These are phyloP conservation scores for Sebastes variabilis DNA, from an alignment of 2,797 vertebrate species.

Conservation along the genomic window DNA sequence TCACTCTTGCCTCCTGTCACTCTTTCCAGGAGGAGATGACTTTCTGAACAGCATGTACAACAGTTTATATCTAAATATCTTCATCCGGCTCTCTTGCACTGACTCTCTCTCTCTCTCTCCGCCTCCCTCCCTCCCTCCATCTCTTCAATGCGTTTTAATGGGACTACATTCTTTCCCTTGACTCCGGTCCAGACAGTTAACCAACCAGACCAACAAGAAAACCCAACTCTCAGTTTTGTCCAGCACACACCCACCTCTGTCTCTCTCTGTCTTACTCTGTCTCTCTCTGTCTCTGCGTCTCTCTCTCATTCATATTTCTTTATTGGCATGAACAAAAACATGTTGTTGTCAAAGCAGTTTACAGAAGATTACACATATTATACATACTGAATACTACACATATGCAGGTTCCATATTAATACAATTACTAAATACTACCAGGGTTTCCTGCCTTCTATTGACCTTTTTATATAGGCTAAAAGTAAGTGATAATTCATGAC, in stretches of 20 bases:
- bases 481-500: not conserved
- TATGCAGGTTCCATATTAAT: too few relatives aligned
- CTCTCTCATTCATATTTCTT: not conserved
- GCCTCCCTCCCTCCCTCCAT: not conserved
- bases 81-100: not conserved
- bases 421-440: not conserved
- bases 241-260: conserved; percentile 25
- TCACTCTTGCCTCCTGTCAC: not conserved
- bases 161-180: conserved; percentile 62
- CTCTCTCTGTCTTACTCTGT: not conserved
- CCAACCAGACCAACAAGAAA: conserved; percentile 72
- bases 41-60: not conserved
- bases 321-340: not conserved
- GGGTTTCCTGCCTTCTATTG: not conserved
- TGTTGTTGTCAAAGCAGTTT: not conserved
- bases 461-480: not conserved
- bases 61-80: not conserved
- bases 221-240: conserved; percentile 17
- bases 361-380: not conserved
- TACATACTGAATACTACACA: too few relatives aligned
- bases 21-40: not conserved
- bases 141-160: conserved; percentile 47
- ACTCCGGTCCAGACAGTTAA: conserved; percentile 46
- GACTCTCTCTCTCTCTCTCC: too few relatives aligned
- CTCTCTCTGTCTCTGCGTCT: not conserved